Evolutionary conservation across 2,113 vertebrate species (phyloP).

Genomic region (Phocoena sinus): DNA sequence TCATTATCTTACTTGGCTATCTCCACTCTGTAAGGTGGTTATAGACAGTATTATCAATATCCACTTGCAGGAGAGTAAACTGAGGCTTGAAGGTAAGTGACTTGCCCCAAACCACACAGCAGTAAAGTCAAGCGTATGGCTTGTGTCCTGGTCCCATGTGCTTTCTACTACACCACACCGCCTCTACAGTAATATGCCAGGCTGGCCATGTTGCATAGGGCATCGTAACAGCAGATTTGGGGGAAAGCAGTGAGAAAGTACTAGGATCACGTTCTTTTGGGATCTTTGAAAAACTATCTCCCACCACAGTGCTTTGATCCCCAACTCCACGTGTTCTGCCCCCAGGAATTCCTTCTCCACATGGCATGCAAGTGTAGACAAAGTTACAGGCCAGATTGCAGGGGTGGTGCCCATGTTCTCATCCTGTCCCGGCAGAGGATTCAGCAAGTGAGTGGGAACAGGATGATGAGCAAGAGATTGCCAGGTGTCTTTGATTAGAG

Average conservation of each 20-base stretch:
- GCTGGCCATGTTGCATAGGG: neutral
- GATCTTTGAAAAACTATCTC: neutral
- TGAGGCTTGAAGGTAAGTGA: neutral
- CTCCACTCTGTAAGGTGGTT: neutral
- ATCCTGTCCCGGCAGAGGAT: neutral
- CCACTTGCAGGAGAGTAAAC: neutral
- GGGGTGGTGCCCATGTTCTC: neutral
- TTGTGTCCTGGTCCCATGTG: neutral
- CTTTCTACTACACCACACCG: neutral
- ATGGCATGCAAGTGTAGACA: neutral
- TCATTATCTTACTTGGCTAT: neutral
- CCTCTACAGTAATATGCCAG: neutral
- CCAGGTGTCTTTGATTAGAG: neutral
- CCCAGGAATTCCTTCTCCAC: too few relatives aligned
- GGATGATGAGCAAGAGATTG: neutral
- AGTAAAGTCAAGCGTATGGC: neutral
- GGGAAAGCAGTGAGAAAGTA: neutral
- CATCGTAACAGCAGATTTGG: neutral
- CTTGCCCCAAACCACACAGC: neutral
- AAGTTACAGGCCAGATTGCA: neutral
- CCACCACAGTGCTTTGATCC: neutral
- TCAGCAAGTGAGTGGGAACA: neutral
- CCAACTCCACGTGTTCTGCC: neutral
- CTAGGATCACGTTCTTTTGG: neutral
- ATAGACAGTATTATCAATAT: neutral